Evolutionary conservation across 2,797 vertebrate genomes (phyloP), one percentile per base, ranked within the genome.

Genomic region (Falco novaeseelandiae): DNA sequence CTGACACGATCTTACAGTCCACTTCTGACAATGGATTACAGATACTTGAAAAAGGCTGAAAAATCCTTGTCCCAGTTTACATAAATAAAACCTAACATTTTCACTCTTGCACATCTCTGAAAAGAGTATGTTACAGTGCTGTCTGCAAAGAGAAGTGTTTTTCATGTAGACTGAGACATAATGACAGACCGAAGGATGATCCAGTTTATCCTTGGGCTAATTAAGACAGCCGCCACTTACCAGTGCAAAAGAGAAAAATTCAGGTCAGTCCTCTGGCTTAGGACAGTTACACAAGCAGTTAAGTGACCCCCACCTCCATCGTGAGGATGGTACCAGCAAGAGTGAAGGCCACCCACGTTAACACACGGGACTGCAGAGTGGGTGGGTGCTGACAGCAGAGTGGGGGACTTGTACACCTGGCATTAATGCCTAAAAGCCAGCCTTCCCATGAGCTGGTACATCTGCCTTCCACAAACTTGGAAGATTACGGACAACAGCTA

Each of bases 391-490:
- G 10, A 40, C 38, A 83, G 12, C 19, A 38, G 10, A 12, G 8
- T 5, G 4, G 19, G 58, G 26, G 34, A 59, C 52, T 55, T 2
- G 0, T 16, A 36, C 0, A 1, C 7, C 13, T 27, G 58, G 21
- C 38, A 36, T 46, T 65, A n/a, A 36, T 36, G 42, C 10, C 20
- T 42, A 73, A 69, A 66, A 32, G 10, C 0, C 16, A 72, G n/a
- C 74, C 27, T 57, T 74, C 8, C 8, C 9, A 54, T 17, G 20
- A 57, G 44, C 57, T 30, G 32, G 25, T 18, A 5, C 0, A 32
- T 18, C 26, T 71, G 18, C 34, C 40, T 77, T 73, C 44, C 36
- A 30, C 61, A 84, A 20, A 38, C 6, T 27, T 30, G 22, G 0
- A 1, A 49, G 25, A 32, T 40, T 3, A 44, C 1, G 46, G 18